These are phyloP conservation scores for Periphyllus acericola DNA, from an alignment of 2,888 invertebrate genomes.

Conservation along the genomic window DNA sequence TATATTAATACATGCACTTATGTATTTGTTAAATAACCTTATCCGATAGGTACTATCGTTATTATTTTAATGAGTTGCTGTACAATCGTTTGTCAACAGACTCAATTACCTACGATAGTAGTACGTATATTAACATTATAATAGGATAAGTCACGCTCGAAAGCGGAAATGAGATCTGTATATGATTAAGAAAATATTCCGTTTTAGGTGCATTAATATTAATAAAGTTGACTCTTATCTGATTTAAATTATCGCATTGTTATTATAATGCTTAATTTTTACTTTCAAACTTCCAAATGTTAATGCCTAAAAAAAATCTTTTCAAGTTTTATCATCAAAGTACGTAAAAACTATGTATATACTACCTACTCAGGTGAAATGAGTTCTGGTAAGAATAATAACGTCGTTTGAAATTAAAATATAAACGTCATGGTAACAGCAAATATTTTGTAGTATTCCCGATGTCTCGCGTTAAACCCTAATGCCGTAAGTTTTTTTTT, in stretches of 20 bases:
- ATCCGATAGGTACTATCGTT: slow-evolving; percentile 24
- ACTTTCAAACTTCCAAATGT: neutral
- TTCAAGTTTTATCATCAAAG: too few relatives aligned
- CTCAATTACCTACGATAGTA: slow-evolving; percentile 23
- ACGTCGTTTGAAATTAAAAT: too few relatives aligned
- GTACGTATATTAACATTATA: neutral
- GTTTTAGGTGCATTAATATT: neutral
- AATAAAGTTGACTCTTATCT: neutral
- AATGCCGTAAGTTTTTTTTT: too few relatives aligned
- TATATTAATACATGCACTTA: neutral
- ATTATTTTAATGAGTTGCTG: slow-evolving; percentile 47
- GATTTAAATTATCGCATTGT: slow-evolving; percentile 2
- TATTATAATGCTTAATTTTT: neutral
- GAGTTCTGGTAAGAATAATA: too few relatives aligned
- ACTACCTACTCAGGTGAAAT: too few relatives aligned
- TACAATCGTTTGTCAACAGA: slow-evolving; percentile 42
- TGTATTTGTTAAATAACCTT: slow-evolving; percentile 9
- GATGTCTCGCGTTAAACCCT: too few relatives aligned
- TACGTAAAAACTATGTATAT: too few relatives aligned
- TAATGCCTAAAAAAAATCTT: too few relatives aligned
- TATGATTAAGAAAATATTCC: slow-evolving; percentile 25
- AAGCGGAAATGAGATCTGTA: slow-evolving; percentile 26
- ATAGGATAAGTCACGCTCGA: slow-evolving; percentile 51
- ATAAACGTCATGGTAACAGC: too few relatives aligned
- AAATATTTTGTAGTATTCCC: too few relatives aligned